Percentiles rank a stretch among this genome's conserved stretches.
These are phyloP conservation scores for Phyto melanocephala DNA, from an alignment of 2,888 invertebrate genomes.

Conservation along the genomic window DNA sequence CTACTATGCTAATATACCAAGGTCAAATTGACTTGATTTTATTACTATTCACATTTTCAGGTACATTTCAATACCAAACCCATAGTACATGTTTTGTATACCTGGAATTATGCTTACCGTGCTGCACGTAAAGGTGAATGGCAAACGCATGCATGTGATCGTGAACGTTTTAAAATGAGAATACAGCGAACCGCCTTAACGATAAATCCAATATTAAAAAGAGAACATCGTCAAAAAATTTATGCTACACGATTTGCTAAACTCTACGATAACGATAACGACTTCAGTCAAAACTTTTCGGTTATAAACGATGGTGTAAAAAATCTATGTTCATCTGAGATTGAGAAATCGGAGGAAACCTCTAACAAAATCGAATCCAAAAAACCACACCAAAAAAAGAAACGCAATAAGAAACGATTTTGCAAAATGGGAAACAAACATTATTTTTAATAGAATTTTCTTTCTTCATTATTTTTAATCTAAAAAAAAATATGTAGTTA, in stretches of 20 bases:
- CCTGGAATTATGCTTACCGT: constrained; percentile 83
- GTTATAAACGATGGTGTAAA: background rate
- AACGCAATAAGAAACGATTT: constrained; percentile 51
- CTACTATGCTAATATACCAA: too few species aligned
- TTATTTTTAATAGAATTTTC: constrained; percentile 49
- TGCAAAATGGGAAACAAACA: constrained; percentile 59
- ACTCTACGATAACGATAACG: background rate
- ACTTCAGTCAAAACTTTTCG: background rate
- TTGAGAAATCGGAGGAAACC: background rate
- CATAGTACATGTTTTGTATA: constrained; percentile 81
- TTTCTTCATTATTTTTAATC: background rate
- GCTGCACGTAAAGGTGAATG: constrained; percentile 82
- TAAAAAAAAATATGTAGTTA: background rate
- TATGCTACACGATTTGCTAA: constrained; percentile 72
- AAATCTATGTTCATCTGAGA: background rate
- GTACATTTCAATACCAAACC: constrained; percentile 82
- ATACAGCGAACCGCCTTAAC: constrained; percentile 70
- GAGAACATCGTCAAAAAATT: constrained; percentile 75
- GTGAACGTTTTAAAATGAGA: constrained; percentile 74
- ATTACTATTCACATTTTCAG: constrained; percentile 75
- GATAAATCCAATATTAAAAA: constrained; percentile 72
- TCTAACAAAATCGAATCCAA: constrained; percentile 41
- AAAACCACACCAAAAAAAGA: constrained; percentile 52
- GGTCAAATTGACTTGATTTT: background rate
- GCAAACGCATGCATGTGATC: constrained; percentile 81